Evolutionary conservation across 2,113 vertebrate genomes (phyloP).

Genomic region (Proterorhinus semilunaris): DNA sequence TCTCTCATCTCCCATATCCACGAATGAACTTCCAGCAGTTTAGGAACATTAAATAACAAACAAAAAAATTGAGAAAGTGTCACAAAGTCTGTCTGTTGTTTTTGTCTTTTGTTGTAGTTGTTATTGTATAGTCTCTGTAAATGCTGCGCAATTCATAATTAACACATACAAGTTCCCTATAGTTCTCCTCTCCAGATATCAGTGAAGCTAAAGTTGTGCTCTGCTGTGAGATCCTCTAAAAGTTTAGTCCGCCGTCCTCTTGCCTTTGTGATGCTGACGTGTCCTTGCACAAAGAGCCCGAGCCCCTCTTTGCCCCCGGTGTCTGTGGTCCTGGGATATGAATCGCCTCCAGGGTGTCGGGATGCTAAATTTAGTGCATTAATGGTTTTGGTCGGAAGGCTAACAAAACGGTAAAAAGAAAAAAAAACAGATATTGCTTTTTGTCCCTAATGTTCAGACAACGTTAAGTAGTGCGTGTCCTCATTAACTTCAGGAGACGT

Average conservation of each 20-base stretch:
- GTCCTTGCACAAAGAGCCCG: background rate
- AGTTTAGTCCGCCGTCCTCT: background rate
- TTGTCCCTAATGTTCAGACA: background rate
- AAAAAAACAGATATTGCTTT: background rate
- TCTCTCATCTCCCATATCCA: no score
- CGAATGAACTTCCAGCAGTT: no score
- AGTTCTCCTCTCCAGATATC: no score
- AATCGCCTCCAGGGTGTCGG: background rate
- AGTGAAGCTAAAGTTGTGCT: no score
- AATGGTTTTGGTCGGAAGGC: background rate
- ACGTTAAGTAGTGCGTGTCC: constrained; percentile 24
- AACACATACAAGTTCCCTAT: no score
- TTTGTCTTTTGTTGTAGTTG: no score
- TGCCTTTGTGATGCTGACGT: background rate
- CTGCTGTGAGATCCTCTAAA: background rate
- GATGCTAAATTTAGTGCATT: background rate
- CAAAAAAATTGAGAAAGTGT: no score
- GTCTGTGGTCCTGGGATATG: background rate
- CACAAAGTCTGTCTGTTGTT: no score
- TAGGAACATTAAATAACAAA: no score
- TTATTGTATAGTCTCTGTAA: no score
- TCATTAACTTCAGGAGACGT: constrained; percentile 32
- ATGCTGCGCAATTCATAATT: no score
- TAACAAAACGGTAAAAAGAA: constrained; percentile 3
- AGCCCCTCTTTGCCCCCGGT: background rate